Evolutionary conservation across 2,113 vertebrate genomes (phyloP).

Genomic region (Galemys pyrenaicus): DNA sequence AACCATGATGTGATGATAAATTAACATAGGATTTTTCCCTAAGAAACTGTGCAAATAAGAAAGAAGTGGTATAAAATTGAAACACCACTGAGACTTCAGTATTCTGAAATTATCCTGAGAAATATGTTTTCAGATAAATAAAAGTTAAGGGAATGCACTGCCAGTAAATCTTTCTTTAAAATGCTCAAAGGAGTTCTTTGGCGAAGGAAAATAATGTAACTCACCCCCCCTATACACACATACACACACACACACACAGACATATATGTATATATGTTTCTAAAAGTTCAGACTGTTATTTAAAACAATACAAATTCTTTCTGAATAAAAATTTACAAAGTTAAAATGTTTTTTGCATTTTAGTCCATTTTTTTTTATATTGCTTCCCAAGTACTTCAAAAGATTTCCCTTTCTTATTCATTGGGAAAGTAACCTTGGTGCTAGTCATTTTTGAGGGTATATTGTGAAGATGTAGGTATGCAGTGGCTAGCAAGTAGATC

Average conservation of each 20-base stretch:
- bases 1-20: neutral
- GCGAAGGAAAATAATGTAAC: neutral
- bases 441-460: neutral
- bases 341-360: neutral
- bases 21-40: neutral
- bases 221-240: no score
- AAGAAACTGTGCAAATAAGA: neutral
- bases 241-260: no score
- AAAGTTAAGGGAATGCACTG: no score
- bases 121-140: neutral
- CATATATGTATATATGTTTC: neutral
- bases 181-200: neutral
- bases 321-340: neutral
- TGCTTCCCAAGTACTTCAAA: neutral
- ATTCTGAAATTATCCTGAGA: neutral
- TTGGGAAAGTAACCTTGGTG: neutral
- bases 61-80: neutral
- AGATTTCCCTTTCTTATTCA: neutral
- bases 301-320: neutral
- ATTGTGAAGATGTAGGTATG: neutral
- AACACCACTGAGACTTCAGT: neutral
- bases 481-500: neutral
- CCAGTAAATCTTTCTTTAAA: neutral
- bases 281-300: neutral
- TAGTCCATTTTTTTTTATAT: neutral